Percentiles rank a stretch among this genome's conserved stretches.
These are phyloP conservation scores for Tadarida brasiliensis DNA, from an alignment of 2,797 vertebrate species.

Conservation along the genomic window DNA sequence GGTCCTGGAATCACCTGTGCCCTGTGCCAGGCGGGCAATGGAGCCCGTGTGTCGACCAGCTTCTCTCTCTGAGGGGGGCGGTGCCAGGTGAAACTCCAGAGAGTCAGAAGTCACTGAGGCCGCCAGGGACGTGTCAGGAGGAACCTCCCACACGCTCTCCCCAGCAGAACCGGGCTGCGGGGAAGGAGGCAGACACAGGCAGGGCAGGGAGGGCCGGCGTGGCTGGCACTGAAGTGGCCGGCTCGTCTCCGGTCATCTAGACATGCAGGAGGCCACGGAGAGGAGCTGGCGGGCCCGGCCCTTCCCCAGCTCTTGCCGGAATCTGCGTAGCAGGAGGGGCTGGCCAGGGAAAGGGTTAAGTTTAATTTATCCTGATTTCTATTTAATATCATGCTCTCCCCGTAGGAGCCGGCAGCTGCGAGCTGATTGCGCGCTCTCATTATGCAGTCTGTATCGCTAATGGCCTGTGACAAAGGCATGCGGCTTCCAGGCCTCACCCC, in stretches of 20 bases:
- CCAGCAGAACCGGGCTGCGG: background rate
- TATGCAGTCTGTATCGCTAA: conserved; percentile 95
- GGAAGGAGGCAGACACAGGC: background rate
- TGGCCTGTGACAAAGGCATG: conserved; percentile 97
- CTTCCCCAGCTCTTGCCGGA: background rate
- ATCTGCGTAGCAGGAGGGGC: background rate
- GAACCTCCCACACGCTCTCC: background rate
- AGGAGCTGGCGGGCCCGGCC: background rate
- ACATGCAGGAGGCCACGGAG: background rate
- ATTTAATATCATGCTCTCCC: conserved; percentile 88
- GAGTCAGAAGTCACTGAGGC: background rate
- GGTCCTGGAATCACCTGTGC: background rate
- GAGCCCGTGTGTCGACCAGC: accelerated
- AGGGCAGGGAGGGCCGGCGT: accelerated
- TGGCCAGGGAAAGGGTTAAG: conserved; percentile 86
- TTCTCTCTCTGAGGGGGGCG: background rate
- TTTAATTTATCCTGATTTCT: conserved; percentile 88
- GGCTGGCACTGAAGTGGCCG: background rate
- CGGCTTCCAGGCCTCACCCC: conserved; percentile 93
- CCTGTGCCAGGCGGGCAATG: background rate
- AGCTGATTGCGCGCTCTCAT: conserved; percentile 95
- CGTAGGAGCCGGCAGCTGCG: conserved; percentile 91
- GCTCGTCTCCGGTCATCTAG: background rate
- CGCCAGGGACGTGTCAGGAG: accelerated
- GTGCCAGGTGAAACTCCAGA: background rate